These are phyloP conservation scores for Phataginus tetradactyla DNA, from an alignment of 2,797 vertebrate species.

Conservation along the genomic window DNA sequence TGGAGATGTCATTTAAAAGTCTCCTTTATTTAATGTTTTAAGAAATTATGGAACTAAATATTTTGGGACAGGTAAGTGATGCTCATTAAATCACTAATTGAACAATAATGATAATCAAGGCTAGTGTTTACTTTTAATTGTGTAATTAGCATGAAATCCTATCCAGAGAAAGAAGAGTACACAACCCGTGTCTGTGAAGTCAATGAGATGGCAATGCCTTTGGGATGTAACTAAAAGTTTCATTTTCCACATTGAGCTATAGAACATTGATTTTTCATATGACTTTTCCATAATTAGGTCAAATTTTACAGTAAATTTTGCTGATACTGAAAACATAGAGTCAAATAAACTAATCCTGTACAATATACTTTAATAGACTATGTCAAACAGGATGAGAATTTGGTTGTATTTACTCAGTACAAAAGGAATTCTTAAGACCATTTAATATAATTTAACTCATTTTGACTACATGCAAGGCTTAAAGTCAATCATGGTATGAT, in stretches of 20 bases:
- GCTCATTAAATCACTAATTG: not conserved
- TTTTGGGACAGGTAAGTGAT: constrained; percentile 6
- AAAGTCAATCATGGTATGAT: not conserved
- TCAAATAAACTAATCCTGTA: not conserved
- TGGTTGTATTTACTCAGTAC: not conserved
- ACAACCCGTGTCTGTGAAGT: not conserved
- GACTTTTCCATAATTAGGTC: not conserved
- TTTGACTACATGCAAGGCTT: not conserved
- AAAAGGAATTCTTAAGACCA: not conserved
- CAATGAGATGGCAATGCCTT: not conserved
- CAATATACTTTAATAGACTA: no score
- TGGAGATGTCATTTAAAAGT: not conserved
- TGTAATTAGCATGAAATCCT: not conserved
- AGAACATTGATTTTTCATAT: constrained; percentile 48
- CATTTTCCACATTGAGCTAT: not conserved
- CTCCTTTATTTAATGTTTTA: constrained; percentile 49
- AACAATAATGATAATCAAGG: not conserved
- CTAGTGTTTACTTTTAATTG: constrained; percentile 17
- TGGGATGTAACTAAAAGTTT: not conserved
- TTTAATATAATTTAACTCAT: constrained; percentile 15
- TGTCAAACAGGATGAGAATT: not conserved
- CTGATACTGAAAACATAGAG: not conserved
- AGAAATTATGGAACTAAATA: constrained; percentile 9
- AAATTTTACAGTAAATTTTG: constrained; percentile 35
- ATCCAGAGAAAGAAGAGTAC: not conserved